These are phyloP conservation scores for Andrena flavipes DNA, from an alignment of 2,888 invertebrate genomes.

Conservation along the genomic window DNA sequence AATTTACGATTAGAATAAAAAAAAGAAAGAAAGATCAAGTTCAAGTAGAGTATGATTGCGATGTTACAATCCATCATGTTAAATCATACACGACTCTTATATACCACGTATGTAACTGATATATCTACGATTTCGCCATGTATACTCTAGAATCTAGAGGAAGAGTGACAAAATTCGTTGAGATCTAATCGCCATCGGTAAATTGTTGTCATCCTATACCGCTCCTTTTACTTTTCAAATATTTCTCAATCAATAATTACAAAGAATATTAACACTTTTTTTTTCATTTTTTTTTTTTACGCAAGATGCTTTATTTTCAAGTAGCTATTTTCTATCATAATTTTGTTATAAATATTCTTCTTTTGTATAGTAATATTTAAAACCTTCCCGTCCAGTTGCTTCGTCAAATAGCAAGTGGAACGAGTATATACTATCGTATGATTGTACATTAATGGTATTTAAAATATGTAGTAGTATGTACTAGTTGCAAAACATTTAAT, in stretches of 20 bases:
- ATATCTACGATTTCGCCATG: slow-evolving; percentile 15
- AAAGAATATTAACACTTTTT: slow-evolving; percentile 42
- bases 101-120: slow-evolving; percentile 27
- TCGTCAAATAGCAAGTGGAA: not conserved
- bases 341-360: slow-evolving; percentile 22
- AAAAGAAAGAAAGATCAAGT: slow-evolving; percentile 26
- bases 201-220: slow-evolving; percentile 40
- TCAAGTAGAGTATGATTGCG: slow-evolving; percentile 16
- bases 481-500: slow-evolving; percentile 33
- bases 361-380: slow-evolving; percentile 31
- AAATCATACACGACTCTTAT: slow-evolving; percentile 26
- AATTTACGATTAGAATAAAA: slow-evolving; percentile 28
- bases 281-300: not conserved
- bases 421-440: slow-evolving; percentile 23
- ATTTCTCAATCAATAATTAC: slow-evolving; percentile 44
- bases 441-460: slow-evolving; percentile 45
- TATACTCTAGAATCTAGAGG: slow-evolving; percentile 23
- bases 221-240: slow-evolving; percentile 26
- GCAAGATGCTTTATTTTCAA: slow-evolving; percentile 61
- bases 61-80: slow-evolving; percentile 35
- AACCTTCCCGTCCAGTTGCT: slow-evolving; percentile 1
- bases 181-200: slow-evolving; percentile 41
- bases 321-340: slow-evolving; percentile 12
- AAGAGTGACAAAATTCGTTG: slow-evolving; percentile 35
- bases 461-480: slow-evolving; percentile 31